Conservation (phyloP, 2,113 vertebrate genomes). For the Etia nguti region DNA sequence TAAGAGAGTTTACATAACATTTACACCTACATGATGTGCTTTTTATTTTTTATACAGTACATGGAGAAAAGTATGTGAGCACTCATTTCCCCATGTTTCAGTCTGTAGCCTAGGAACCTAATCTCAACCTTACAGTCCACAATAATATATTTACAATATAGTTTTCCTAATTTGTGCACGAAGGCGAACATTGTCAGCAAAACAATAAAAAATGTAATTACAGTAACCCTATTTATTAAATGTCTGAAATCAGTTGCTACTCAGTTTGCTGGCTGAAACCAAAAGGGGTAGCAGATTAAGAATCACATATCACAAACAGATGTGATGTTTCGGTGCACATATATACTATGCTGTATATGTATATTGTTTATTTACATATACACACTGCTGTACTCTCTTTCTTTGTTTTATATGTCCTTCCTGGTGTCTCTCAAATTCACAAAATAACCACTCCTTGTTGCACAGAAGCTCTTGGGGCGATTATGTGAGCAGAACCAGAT, state of each 20-base stretch:
- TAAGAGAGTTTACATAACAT: slow-evolving; percentile 68
- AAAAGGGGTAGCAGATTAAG: neutral
- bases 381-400: neutral
- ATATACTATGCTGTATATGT: neutral
- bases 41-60: neutral
- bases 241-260: neutral
- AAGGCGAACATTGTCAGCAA: neutral
- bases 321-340: neutral
- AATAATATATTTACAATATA: neutral
- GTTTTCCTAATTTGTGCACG: neutral
- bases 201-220: neutral
- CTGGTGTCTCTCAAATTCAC: neutral
- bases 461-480: slow-evolving; percentile 89
- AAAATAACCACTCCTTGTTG: neutral
- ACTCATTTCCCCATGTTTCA: neutral
- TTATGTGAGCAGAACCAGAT: slow-evolving; percentile 89
- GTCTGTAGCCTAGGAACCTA: neutral
- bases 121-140: neutral
- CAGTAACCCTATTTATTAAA: neutral
- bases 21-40: neutral
- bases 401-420: neutral
- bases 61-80: neutral
- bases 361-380: neutral
- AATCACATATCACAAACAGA: neutral
- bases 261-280: neutral